Base-by-base conservation (phyloP, 1,140 invertebrate species). In the Caerostris darwini region DNA sequence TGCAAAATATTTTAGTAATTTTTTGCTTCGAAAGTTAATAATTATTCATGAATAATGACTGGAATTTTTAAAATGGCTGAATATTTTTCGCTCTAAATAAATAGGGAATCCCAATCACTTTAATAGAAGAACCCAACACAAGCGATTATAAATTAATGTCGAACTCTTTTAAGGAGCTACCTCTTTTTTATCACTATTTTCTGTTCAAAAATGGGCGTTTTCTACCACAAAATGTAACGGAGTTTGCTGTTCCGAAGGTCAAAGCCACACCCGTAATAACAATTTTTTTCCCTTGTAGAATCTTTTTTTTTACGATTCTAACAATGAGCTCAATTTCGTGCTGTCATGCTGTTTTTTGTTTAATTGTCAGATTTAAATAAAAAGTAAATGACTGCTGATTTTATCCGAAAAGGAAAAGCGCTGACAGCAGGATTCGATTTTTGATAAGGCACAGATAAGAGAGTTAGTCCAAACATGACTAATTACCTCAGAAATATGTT, bases 161-260 rank as follows among this genome's bases (percentile, higher is more conserved):
- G 12, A 14, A 14, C 61, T 64, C n/a, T 17, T 17, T 10, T 12
- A 77, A 77, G 34, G 34, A 50, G 34, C 50, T 19, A 34, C 71
- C 53, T 77, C 50, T 77, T 10, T 77, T 77, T 50, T 77, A 5
- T 71, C 50, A 5, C 71, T 34, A 34, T 34, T 34, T 34, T 34
- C 34, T 34, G 34, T 34, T 77, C 12, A 77, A 77, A 77, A 50
- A 19, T 50, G 34, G 85, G 85, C 58, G 58, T 59, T 50, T 34
- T n/a, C 19, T 87, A 19, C 58, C 17, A 6, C 12, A 64, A 59
- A 87, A 87, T 87, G 58, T 87, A 87, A 59, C 59, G 85, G 59
- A 87, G 34, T 87, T 59, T 64, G 85, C 19, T 17, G 57, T 34
- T 50, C 64, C 50, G 19, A 87, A 87, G 85, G 85, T 87, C 59